Evolutionary conservation across 2,888 invertebrate species (phyloP).

Genomic region (Lochmaea crataegi): DNA sequence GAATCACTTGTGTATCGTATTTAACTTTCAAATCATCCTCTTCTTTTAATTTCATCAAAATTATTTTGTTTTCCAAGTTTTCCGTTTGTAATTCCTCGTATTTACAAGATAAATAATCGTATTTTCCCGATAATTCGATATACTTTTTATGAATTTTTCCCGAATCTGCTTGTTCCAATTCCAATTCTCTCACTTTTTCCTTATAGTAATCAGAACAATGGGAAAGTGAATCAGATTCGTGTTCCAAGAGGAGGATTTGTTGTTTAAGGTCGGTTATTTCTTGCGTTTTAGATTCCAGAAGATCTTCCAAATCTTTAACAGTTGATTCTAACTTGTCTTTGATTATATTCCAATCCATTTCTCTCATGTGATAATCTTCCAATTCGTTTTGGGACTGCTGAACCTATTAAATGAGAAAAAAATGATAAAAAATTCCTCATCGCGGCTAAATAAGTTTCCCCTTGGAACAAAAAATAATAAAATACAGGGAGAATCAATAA

Average conservation of each 20-base stretch:
- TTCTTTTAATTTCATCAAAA: constrained; percentile 26
- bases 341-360: constrained; percentile 48
- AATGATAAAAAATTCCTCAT: too few species aligned
- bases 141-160: constrained; percentile 57
- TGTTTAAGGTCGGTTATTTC: constrained; percentile 45
- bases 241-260: constrained; percentile 42
- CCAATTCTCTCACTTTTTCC: constrained; percentile 51
- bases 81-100: constrained; percentile 53
- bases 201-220: constrained; percentile 54
- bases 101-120: constrained; percentile 57
- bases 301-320: constrained; percentile 39
- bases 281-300: constrained; percentile 39
- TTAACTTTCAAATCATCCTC: constrained; percentile 38
- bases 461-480: too few species aligned
- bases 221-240: constrained; percentile 49
- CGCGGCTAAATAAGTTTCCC: too few species aligned
- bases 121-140: constrained; percentile 60
- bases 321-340: constrained; percentile 47
- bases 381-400: constrained; percentile 50
- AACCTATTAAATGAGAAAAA: constrained; percentile 16
- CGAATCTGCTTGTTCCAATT: constrained; percentile 55
- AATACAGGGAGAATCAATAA: too few species aligned
- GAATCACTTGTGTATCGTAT: constrained; percentile 40
- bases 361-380: constrained; percentile 49
- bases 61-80: constrained; percentile 42